These are phyloP conservation scores for Trichogramma evanescens DNA, from an alignment of 2,888 invertebrate genomes.

Conservation along the genomic window DNA sequence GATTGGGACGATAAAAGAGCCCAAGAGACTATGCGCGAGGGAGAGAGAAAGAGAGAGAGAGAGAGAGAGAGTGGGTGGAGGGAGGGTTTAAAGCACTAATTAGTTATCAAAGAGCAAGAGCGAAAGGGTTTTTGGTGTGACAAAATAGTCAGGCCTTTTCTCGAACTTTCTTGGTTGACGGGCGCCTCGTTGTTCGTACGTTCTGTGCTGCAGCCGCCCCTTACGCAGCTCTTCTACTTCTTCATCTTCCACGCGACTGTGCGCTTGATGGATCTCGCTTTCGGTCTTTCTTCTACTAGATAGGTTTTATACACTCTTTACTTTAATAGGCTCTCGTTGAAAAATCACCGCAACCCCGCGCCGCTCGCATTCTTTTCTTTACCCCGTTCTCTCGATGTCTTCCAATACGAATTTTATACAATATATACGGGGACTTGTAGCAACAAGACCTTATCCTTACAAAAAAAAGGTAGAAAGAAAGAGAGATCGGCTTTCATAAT, in stretches of 20 bases:
- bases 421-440: too few species aligned
- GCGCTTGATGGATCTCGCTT: not conserved
- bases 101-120: slow-evolving; percentile 55
- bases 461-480: too few species aligned
- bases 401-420: not conserved
- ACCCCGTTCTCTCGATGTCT: not conserved
- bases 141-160: slow-evolving; percentile 36
- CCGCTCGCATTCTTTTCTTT: not conserved
- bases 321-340: not conserved
- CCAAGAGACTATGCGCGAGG: slow-evolving; percentile 1
- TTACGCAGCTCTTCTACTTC: slow-evolving; percentile 10
- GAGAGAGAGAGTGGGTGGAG: slow-evolving; percentile 24
- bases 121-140: slow-evolving; percentile 45
- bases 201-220: not conserved
- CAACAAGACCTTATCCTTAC: too few species aligned
- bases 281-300: slow-evolving; percentile 6
- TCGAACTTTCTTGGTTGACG: not conserved
- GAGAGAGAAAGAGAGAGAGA: not conserved
- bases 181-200: too few species aligned
- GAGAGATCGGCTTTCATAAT: too few species aligned
- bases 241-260: slow-evolving; percentile 8
- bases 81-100: slow-evolving; percentile 52
- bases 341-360: not conserved
- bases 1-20: slow-evolving; percentile 44
- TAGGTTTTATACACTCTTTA: slow-evolving; percentile 1